Conservation (phyloP, 92 coral and sea anemone genomes). For the Montipora capitata region DNA sequence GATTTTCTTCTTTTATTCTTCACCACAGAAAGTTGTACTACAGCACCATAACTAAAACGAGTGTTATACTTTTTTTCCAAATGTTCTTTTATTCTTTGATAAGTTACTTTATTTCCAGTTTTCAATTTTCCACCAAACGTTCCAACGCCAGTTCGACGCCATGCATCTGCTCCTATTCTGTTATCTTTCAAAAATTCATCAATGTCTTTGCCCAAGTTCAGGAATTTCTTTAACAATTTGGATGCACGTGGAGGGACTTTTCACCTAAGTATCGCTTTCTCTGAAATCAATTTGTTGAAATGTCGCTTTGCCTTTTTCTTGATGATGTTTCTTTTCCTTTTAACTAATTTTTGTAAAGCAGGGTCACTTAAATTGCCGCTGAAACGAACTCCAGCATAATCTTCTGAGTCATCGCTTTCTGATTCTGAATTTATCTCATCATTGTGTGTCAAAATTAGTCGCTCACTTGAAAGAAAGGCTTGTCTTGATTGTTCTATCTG, state of each 20-base stretch:
- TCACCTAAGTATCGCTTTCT: slow-evolving; percentile 33
- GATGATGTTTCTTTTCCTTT: neutral
- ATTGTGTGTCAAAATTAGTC: neutral
- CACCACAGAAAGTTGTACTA: neutral
- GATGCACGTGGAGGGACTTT: slow-evolving; percentile 37
- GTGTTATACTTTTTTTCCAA: neutral
- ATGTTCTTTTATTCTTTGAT: slow-evolving; percentile 15
- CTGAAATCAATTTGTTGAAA: slow-evolving; percentile 14
- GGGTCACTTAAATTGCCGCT: slow-evolving; percentile 20
- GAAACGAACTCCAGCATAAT: slow-evolving; percentile 23
- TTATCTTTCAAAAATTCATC: slow-evolving; percentile 58
- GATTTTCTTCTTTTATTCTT: neutral
- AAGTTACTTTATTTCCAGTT: slow-evolving; percentile 37
- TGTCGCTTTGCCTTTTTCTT: no score
- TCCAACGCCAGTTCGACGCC: slow-evolving; percentile 60
- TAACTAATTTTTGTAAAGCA: slow-evolving; percentile 2
- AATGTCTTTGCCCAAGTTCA: slow-evolving; percentile 61
- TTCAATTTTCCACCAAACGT: slow-evolving; percentile 51
- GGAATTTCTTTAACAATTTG: slow-evolving; percentile 27
- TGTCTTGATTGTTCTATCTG: slow-evolving; percentile 50
- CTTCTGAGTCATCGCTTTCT: slow-evolving; percentile 63
- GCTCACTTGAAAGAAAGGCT: slow-evolving; percentile 3
- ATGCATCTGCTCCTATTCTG: slow-evolving; percentile 68
- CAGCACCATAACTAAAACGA: neutral
- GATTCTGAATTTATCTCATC: slow-evolving; percentile 15